Evolutionary conservation across 2,113 vertebrate species (phyloP).

Genomic region (Ctenomys sociabilis): DNA sequence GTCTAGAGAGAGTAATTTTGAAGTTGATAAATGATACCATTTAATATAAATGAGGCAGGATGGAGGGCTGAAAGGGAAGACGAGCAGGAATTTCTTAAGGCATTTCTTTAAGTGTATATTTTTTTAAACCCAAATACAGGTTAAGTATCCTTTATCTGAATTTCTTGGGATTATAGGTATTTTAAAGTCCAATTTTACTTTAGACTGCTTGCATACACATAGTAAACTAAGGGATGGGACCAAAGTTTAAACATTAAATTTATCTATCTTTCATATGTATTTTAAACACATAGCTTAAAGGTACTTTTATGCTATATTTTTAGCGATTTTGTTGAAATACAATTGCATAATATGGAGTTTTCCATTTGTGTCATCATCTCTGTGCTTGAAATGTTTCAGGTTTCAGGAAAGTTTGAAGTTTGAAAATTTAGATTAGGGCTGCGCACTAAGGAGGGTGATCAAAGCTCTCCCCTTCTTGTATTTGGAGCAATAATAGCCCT

Average conservation of each 20-base stretch:
- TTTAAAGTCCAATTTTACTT: neutral
- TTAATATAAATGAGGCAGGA: constrained; percentile 41
- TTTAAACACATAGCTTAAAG: neutral
- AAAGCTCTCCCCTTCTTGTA: constrained; percentile 62
- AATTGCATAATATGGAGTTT: neutral
- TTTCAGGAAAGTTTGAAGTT: neutral
- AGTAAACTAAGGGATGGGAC: neutral
- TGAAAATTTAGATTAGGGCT: neutral
- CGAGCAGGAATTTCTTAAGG: constrained; percentile 1
- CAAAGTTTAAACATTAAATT: neutral
- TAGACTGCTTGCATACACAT: neutral
- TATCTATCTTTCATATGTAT: neutral
- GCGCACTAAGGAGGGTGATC: neutral
- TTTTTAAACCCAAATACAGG: constrained; percentile 36
- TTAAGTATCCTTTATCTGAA: neutral
- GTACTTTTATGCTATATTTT: neutral
- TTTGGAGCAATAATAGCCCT: constrained; percentile 65
- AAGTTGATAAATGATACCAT: neutral
- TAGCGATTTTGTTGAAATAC: neutral
- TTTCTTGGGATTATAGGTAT: neutral
- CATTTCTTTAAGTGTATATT: neutral
- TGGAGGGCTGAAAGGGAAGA: constrained; percentile 13
- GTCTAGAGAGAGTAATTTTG: neutral
- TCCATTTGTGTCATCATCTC: neutral
- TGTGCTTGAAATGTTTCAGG: neutral